Base-by-base conservation (phyloP, 1,140 invertebrate species). In the Delia radicum region DNA sequence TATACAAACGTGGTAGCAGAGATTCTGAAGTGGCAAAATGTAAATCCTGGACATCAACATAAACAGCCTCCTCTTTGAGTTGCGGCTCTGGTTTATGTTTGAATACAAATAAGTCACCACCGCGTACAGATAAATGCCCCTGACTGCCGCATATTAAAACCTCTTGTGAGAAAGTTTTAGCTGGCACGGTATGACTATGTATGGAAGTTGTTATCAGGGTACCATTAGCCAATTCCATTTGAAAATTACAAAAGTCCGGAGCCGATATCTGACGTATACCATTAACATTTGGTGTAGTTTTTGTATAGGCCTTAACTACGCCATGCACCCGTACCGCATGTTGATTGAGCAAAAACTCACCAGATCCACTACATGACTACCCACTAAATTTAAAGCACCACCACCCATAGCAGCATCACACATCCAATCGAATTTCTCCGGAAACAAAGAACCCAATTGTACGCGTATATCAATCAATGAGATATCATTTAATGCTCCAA, bases 351-450 rank as follows among this genome's bases (percentile, higher is more conserved):
- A 98, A 88, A 87, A 97, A 31, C 91, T 91, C 21, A 98, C 92
- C 77, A 98, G 88, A 85, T 98, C 97, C 75, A 99, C 96, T 2
- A 98, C 92, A 88, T 97, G 95, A 85, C 95, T 96, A 7, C 96
- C 97, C 75, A 98, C 93, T n/a, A 97, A 89, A 75, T 96, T 96
- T 5, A 98, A 86, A 29, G 95, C 93, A n/a, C 97, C 97, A 29
- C 97, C 96, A 77, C 96, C 97, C 96, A 98, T 98, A 24, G 93
- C 91, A 80, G 96, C 94, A 87, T 98, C 96, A 87, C 96, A 98
- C 78, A 94, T 90, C 96, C 97, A 98, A 80, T 97, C 94, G 82
- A 95, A 98, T 84, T 89, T 90, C 75, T 93, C 90, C 26, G 92
- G 91, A 77, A 96, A 89, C 24, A 96, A 87, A 71, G 92, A 94